Conservation (phyloP, 2,797 vertebrate species). For the Nasua narica region DNA sequence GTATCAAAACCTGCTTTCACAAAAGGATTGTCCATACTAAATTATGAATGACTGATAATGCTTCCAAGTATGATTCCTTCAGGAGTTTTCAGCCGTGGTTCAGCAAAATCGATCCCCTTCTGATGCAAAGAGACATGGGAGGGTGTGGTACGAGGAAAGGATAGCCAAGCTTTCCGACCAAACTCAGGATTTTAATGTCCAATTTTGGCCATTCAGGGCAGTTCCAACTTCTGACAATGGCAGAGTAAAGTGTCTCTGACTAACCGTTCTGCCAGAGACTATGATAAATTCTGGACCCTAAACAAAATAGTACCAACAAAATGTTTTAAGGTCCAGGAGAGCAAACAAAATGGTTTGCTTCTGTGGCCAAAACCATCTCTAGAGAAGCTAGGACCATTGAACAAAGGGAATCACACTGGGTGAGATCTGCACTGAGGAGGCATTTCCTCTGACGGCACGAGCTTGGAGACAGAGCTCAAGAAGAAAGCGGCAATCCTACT, state of each 20-base stretch:
- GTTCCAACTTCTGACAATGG: neutral
- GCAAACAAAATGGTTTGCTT: neutral
- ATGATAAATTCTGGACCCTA: neutral
- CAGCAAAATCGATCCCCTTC: neutral
- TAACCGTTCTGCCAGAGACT: neutral
- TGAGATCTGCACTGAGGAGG: neutral
- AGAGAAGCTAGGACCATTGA: neutral
- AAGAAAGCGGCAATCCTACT: neutral
- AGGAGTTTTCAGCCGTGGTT: neutral
- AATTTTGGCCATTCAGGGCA: neutral
- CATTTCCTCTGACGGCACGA: neutral
- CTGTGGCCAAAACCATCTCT: neutral
- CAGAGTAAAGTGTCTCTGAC: neutral
- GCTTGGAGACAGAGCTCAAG: neutral
- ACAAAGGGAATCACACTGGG: neutral
- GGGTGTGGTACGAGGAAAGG: neutral
- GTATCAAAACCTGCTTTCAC: neutral
- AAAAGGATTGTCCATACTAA: neutral
- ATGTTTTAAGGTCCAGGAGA: neutral
- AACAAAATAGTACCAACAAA: neutral
- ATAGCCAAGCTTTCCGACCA: neutral
- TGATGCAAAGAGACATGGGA: neutral
- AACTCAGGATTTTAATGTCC: neutral
- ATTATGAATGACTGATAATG: neutral
- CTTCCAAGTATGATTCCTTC: neutral